Conservation (phyloP, 1,140 invertebrate genomes). For the Zaprionus tsacasi region DNA sequence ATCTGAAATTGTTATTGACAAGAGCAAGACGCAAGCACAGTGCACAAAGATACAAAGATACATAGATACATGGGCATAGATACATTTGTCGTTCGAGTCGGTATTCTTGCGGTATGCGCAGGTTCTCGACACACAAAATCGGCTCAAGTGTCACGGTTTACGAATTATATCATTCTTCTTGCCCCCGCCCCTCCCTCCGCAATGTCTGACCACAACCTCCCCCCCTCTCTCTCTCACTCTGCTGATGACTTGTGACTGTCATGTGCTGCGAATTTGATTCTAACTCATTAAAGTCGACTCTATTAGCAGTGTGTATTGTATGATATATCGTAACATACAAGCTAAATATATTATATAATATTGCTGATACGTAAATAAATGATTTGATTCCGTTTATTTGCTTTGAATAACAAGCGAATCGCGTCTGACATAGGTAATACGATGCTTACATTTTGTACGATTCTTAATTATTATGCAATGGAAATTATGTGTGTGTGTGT, state of each 20-base stretch:
- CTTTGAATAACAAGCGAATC: slow-evolving; percentile 4
- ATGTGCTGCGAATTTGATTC: slow-evolving; percentile 56
- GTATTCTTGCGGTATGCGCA: slow-evolving; percentile 38
- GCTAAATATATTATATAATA: neutral
- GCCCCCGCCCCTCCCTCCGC: slow-evolving; percentile 15
- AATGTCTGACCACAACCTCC: neutral
- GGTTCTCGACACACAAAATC: slow-evolving; percentile 55
- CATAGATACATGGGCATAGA: neutral
- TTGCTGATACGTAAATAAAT: slow-evolving; percentile 13
- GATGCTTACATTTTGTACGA: neutral
- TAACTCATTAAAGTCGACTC: slow-evolving; percentile 37
- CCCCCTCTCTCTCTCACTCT: too few relatives aligned
- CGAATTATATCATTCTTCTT: slow-evolving; percentile 68
- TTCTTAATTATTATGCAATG: slow-evolving; percentile 3
- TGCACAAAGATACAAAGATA: slow-evolving; percentile 18
- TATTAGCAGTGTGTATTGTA: neutral
- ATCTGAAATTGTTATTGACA: slow-evolving; percentile 34
- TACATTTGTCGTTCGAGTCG: slow-evolving; percentile 2
- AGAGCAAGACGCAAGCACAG: slow-evolving; percentile 19
- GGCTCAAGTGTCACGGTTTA: slow-evolving; percentile 69
- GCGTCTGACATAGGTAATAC: neutral
- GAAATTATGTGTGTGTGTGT: neutral
- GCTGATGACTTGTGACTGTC: slow-evolving; percentile 49
- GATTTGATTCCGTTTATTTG: neutral
- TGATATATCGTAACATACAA: slow-evolving; percentile 6